Base-by-base conservation (phyloP, 2,888 invertebrate genomes). In the Tigriopus californicus region DNA sequence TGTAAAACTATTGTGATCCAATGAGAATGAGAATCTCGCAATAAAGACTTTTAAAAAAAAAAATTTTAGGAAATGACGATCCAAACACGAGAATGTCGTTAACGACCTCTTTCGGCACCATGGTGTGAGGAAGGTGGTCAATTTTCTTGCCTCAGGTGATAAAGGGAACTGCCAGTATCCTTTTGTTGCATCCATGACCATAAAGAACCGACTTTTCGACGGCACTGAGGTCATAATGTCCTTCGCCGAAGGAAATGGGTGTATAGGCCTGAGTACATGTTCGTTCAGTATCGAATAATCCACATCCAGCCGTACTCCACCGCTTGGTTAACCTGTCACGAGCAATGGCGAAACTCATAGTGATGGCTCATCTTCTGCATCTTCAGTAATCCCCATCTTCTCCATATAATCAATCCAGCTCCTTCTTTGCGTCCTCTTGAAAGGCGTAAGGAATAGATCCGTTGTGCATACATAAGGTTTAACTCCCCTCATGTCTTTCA, bases 101-200 rank as follows among this genome's bases (percentile, higher is more conserved):
- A 33, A 33, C 33, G 8, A 33, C 33, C 33, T 33, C 33, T 33
- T 33, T 33, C 33, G 13, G 46, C 47, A 13, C 12, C 41, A 61
- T 8, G 57, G 61, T 2, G 42, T 57, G 13, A 49, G 47, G 22
- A 56, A 57, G 1, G 56, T 60, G 1, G 60, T 57, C 1, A 58
- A 42, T 22, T 58, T 51, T 42, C 25, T 44, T 22, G 44, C 42
- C 12, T 49, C 44, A 6, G 12, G 20, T 12, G 40, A 25, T 1
- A 58, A 46, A n/a, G 51, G 40, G 11, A 61, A 2, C 18, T 61
- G 48, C 61, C 55, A 61, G 48, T 55, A 61, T 13, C 59, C 47
- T 13, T 44, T 44, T 1, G 46, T 13, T 24, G 59, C 42, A 12
- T 54, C 55, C 6, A 6, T 51, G 15, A 44, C 55, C 13, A 54